Evolutionary conservation across 2,888 invertebrate genomes (phyloP).

Genomic region (Cephus pulcher): DNA sequence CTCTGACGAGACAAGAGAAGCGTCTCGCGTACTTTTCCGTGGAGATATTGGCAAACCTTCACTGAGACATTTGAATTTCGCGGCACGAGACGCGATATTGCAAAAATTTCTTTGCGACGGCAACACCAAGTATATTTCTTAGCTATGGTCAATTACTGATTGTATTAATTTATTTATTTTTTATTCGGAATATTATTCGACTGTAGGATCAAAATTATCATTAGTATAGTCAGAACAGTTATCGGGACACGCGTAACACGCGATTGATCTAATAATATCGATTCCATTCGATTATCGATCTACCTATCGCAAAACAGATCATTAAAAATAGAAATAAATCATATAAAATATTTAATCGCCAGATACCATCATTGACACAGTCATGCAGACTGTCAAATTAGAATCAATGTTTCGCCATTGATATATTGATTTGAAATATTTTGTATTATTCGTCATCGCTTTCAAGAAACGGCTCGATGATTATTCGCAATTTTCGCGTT

Average conservation of each 20-base stretch:
- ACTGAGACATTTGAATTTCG: slow-evolving; percentile 51
- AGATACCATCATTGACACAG: neutral
- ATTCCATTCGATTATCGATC: neutral
- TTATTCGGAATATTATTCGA: slow-evolving; percentile 30
- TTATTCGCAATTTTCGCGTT: neutral
- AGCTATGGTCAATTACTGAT: neutral
- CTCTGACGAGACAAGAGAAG: slow-evolving; percentile 13
- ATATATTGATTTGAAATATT: neutral
- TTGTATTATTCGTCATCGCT: neutral
- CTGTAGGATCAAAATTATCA: slow-evolving; percentile 45
- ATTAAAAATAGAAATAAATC: neutral
- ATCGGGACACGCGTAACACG: slow-evolving; percentile 6
- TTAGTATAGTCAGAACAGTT: slow-evolving; percentile 31
- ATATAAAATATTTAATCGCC: neutral
- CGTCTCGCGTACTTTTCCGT: slow-evolving; percentile 26
- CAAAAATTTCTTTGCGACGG: neutral
- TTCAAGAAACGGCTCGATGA: neutral
- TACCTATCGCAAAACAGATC: neutral
- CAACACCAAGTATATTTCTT: neutral
- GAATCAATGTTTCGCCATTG: neutral
- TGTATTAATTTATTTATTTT: neutral
- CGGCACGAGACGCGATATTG: neutral
- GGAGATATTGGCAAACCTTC: slow-evolving; percentile 70
- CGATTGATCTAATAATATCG: neutral
- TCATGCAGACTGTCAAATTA: neutral